A percentile compares a stretch with the other conserved stretches of the same genome.
Evolutionary conservation across 2,113 vertebrate genomes (phyloP).

Genomic region (Tonatia bakeri): DNA sequence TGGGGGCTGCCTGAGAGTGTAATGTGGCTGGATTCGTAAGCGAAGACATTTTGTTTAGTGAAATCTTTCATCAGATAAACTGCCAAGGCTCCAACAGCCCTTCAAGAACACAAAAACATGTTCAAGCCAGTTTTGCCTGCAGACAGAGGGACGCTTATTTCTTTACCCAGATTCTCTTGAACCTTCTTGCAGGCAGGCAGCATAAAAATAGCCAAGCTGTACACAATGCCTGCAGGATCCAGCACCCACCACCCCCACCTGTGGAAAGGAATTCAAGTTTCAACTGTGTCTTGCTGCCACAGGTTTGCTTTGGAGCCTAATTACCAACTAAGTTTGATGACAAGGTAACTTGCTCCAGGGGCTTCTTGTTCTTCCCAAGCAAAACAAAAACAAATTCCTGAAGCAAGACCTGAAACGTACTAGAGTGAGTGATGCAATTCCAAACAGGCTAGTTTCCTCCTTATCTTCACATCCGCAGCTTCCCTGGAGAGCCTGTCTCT

Average conservation of each 20-base stretch:
- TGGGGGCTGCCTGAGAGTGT: not conserved
- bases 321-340: constrained; percentile 74
- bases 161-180: constrained; percentile 72
- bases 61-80: constrained; percentile 63
- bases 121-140: constrained; percentile 52
- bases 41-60: constrained; percentile 72
- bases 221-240: constrained; percentile 61
- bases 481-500: constrained; percentile 36
- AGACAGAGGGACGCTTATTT: constrained; percentile 69
- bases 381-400: constrained; percentile 76
- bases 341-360: constrained; percentile 74
- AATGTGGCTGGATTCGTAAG: constrained; percentile 73
- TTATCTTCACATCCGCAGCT: not conserved
- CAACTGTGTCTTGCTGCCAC: constrained; percentile 65
- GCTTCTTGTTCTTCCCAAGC: constrained; percentile 78
- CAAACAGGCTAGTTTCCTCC: not conserved
- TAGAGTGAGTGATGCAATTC: constrained; percentile 13
- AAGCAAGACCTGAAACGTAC: constrained; percentile 71
- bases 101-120: constrained; percentile 57
- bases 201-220: constrained; percentile 76
- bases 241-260: constrained; percentile 71
- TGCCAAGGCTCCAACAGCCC: constrained; percentile 59
- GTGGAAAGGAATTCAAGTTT: constrained; percentile 73
- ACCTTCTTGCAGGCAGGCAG: constrained; percentile 70
- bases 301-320: constrained; percentile 79